phyloP scores from a whole-genome alignment of 2,797 vertebrate genomes.

The Sebastes itinus region DNA sequence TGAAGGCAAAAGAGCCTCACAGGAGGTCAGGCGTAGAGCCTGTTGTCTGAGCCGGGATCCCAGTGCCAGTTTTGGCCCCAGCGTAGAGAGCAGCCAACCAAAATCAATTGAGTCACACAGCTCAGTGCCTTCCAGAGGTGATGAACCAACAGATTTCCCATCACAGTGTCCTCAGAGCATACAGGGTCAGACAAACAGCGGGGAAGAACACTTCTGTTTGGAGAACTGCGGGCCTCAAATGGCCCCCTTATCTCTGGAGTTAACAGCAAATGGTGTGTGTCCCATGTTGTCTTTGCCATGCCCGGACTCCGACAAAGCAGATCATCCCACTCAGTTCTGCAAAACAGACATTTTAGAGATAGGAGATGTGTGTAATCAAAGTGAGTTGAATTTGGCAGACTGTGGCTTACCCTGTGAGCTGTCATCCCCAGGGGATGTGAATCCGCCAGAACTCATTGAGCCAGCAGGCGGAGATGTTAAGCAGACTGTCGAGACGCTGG shows the following conservation, averaged over 20 bases:
- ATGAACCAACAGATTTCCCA: constrained; percentile 69
- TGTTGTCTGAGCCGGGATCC: constrained; percentile 78
- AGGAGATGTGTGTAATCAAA: constrained; percentile 62
- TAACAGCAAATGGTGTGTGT: constrained; percentile 63
- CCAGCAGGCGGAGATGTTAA: constrained; percentile 37
- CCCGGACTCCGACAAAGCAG: constrained; percentile 51
- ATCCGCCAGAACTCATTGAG: constrained; percentile 46
- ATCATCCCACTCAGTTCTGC: constrained; percentile 56
- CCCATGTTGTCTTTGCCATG: constrained; percentile 75
- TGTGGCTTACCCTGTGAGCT: constrained; percentile 69
- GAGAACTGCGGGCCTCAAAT: constrained; percentile 80
- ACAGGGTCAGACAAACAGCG: constrained; percentile 78
- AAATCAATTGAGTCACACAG: constrained; percentile 46
- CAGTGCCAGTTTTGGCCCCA: constrained; percentile 17
- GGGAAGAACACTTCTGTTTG: constrained; percentile 82
- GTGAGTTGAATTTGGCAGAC: constrained; percentile 59
- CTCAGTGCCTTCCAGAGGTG: constrained; percentile 72
- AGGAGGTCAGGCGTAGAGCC: constrained; percentile 72
- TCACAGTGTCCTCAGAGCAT: constrained; percentile 84
- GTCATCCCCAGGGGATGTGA: constrained; percentile 36
- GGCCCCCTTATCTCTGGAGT: constrained; percentile 64
- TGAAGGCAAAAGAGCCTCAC: constrained; percentile 73
- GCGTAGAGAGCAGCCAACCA: constrained; percentile 61
- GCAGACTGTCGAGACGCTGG: constrained; percentile 51
- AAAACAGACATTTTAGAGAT: constrained; percentile 72